Evolutionary conservation across 1,140 invertebrate species (phyloP), one percentile per base, ranked within the genome.

Genomic region (Drosophila serrata): DNA sequence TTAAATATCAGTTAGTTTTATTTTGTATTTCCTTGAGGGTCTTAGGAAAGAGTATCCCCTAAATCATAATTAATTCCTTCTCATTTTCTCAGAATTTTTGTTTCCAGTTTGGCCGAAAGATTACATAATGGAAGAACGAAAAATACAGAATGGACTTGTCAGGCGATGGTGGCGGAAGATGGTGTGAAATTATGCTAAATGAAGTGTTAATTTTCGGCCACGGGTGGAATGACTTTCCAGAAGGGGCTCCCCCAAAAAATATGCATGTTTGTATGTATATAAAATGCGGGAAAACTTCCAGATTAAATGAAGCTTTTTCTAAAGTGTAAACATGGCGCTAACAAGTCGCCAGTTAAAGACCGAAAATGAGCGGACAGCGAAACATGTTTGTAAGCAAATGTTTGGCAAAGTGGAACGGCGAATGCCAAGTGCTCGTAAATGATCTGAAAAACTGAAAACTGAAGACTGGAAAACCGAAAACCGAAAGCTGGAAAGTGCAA

Each of bases 361-460:
- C 62, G 31, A 55, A 67, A 75, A 76, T 29, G 73, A 65, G 61
- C 53, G 62, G 72, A 76, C 82, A 87, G 67, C 82, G 62, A 87
- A 87, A 87, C 82, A 87, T 88, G 82, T 79, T 87, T 87, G 82
- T 87, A 87, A 87, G 82, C 82, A 87, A 87, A 82, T 87, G 82
- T 82, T 82, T 88, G 79, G 72, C 49, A 75, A 84, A 79, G 62
- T 88, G 72, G 82, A 82, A 80, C 82, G 60, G 49, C 58, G 55
- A 27, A 45, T 78, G 73, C 60, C 81, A 72, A 62, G 61, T 74
- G 45, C 55, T 49, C 57, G 80, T 72, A 59, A 76, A 51, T 77
- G 75, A 73, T 61, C 72, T 64, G 55, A 64, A 63, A 42, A 46
- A 45, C 48, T 40, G 49, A 55, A 39, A 19, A 65, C 62, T 39